Conservation (phyloP, 30 jellyfish, hydroid and myxozoan genomes). For the Catostylus mosaicus region DNA sequence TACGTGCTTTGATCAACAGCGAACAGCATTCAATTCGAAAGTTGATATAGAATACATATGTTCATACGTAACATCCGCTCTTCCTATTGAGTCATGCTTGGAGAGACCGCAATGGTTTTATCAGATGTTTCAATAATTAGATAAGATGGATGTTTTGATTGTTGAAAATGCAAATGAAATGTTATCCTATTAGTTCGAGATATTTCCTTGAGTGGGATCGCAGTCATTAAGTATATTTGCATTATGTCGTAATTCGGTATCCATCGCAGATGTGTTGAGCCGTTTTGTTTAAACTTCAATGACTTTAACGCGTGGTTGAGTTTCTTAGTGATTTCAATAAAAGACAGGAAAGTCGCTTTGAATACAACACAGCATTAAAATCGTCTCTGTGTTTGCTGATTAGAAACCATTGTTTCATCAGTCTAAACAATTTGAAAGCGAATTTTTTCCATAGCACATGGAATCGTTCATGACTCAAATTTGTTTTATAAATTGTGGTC, state of each 20-base stretch:
- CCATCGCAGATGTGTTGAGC: conserved; percentile 12
- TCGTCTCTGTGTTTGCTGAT: conserved; percentile 64
- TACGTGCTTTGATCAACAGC: no score
- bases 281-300: conserved; percentile 37
- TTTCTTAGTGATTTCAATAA: conserved; percentile 4
- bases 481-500: conserved; percentile 36
- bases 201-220: conserved; percentile 41
- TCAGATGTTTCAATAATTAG: not conserved
- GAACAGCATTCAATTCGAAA: no score
- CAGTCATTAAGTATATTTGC: conserved; percentile 31
- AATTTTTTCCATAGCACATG: conserved; percentile 47
- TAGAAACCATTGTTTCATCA: conserved; percentile 55
- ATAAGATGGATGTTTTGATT: not conserved
- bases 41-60: no score
- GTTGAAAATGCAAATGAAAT: not conserved
- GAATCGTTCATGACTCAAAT: conserved; percentile 31
- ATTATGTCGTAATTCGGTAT: conserved; percentile 28
- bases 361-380: conserved; percentile 25
- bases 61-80: conserved; percentile 6
- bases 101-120: not conserved
- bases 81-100: not conserved
- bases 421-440: conserved; percentile 30
- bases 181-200: conserved; percentile 31
- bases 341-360: conserved; percentile 45
- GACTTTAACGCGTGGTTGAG: conserved; percentile 68